These are phyloP conservation scores for Odontamblyopus rebecca DNA, from an alignment of 2,797 vertebrate species.

Conservation along the genomic window DNA sequence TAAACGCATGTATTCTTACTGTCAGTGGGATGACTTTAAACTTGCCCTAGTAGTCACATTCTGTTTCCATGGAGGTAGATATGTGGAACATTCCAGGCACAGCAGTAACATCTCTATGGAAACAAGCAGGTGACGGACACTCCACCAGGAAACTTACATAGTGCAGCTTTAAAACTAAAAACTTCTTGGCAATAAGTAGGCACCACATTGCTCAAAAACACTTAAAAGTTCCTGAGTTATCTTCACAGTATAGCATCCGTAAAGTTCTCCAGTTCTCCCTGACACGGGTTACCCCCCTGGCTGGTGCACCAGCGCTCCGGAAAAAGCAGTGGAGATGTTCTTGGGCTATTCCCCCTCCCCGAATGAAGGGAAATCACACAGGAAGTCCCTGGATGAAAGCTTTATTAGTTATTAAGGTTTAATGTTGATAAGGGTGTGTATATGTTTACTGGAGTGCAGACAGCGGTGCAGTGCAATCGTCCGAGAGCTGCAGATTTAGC, in stretches of 20 bases:
- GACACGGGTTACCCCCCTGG: conserved; percentile 45
- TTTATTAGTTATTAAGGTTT: conserved; percentile 78
- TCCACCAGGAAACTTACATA: no score
- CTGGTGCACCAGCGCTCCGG: conserved; percentile 68
- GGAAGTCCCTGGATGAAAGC: conserved; percentile 78
- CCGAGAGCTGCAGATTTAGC: conserved; percentile 72
- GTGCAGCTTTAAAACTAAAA: no score
- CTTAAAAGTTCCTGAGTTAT: neutral
- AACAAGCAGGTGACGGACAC: no score
- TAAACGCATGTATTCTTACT: no score
- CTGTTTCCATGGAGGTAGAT: no score
- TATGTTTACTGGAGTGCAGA: conserved; percentile 68
- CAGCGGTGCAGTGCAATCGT: conserved; percentile 68
- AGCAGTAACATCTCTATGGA: no score
- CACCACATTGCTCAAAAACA: neutral
- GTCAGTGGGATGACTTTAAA: no score
- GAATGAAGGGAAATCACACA: conserved; percentile 77
- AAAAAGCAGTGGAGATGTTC: conserved; percentile 71
- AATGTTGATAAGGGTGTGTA: conserved; percentile 75
- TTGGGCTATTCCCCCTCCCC: conserved; percentile 60
- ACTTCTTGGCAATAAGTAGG: neutral
- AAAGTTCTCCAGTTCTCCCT: conserved; percentile 61
- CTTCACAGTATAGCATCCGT: conserved; percentile 26
- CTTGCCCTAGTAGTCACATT: no score
- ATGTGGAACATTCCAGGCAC: no score